A percentile compares a stretch with the other conserved stretches of the same genome.
Evolutionary conservation across 2,888 invertebrate species (phyloP).

Genomic region (Glaucopsyche alexis): DNA sequence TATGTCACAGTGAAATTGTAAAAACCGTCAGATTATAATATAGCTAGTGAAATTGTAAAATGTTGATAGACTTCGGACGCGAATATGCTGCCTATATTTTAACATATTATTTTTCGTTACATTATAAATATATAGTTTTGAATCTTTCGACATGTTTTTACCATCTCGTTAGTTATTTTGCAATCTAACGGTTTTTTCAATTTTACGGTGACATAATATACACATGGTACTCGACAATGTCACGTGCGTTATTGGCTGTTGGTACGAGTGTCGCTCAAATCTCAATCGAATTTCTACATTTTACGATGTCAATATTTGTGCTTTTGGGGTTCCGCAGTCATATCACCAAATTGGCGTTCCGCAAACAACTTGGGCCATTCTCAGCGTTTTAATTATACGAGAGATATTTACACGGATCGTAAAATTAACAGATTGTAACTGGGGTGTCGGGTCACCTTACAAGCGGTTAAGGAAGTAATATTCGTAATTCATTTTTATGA

Average conservation of each 20-base stretch:
- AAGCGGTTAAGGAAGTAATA: neutral
- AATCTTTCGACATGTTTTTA: no score
- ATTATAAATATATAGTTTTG: no score
- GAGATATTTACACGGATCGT: neutral
- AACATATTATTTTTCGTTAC: no score
- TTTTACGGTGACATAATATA: no score
- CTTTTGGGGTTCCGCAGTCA: constrained; percentile 2
- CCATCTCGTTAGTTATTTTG: no score
- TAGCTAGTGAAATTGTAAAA: no score
- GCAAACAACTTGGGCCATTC: neutral
- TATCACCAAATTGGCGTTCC: neutral
- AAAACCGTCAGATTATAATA: no score
- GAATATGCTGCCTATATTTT: no score
- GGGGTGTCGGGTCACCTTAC: neutral
- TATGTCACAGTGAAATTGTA: no score
- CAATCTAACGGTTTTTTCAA: no score
- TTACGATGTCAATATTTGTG: constrained; percentile 1
- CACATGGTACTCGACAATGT: no score
- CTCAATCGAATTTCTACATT: neutral
- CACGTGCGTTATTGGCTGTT: neutral
- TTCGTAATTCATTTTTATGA: neutral
- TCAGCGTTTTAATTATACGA: constrained; percentile 12
- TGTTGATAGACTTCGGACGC: no score
- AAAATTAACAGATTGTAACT: constrained; percentile 1
- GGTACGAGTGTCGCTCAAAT: neutral